Conservation (phyloP, 2,797 vertebrate species). For the Melanotaenia maccullochi region DNA sequence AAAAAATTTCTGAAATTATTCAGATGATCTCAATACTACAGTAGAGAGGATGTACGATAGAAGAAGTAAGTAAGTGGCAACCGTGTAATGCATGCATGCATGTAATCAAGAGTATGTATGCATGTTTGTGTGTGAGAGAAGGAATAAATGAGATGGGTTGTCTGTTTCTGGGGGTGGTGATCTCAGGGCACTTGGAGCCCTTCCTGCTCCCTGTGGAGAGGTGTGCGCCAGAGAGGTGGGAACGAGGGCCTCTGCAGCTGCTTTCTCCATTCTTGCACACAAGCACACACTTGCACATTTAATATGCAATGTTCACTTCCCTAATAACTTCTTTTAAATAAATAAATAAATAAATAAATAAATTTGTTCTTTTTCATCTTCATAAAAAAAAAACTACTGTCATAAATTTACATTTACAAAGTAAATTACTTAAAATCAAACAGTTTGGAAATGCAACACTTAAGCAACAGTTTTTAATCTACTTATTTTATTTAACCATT, state of each 20-base stretch:
- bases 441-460: too few species aligned
- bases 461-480: too few species aligned
- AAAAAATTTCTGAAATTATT: not conserved
- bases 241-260: conserved; percentile 73
- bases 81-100: conserved; percentile 6
- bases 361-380: not conserved
- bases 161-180: conserved; percentile 40
- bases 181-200: conserved; percentile 53
- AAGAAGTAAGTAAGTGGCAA: conserved; percentile 15
- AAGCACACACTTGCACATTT: conserved; percentile 15
- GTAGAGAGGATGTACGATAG: not conserved
- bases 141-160: not conserved
- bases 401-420: too few species aligned
- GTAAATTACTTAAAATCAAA: too few species aligned
- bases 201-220: conserved; percentile 60
- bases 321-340: not conserved
- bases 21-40: not conserved
- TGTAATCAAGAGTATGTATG: conserved; percentile 8
- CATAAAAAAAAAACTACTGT: too few species aligned
- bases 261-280: conserved; percentile 46
- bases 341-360: too few species aligned
- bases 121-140: not conserved
- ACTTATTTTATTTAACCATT: too few species aligned
- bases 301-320: conserved; percentile 22
- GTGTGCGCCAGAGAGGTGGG: conserved; percentile 55